Evolutionary conservation across 2,113 vertebrate species (phyloP).

Genomic region (Capreolus pygargus): DNA sequence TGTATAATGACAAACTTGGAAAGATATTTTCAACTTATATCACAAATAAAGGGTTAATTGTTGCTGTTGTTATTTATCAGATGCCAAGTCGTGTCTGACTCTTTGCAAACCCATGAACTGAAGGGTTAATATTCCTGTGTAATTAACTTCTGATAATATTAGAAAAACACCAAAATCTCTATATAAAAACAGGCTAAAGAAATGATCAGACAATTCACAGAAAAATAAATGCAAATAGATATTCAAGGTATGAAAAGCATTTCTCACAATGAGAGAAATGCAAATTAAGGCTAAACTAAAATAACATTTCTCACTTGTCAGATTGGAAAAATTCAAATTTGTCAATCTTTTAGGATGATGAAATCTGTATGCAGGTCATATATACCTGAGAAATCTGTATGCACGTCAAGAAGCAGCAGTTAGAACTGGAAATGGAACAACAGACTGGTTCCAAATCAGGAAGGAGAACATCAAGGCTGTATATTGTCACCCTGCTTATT

Average conservation of each 20-base stretch:
- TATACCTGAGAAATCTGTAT: neutral
- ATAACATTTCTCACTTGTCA: neutral
- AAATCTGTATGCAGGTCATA: neutral
- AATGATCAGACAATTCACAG: neutral
- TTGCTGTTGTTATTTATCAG: neutral
- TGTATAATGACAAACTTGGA: neutral
- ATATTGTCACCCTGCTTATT: neutral
- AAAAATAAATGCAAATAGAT: neutral
- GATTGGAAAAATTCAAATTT: neutral
- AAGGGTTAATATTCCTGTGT: neutral
- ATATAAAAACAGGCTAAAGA: neutral
- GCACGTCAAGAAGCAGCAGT: neutral
- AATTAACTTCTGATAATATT: neutral
- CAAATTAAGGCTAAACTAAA: neutral
- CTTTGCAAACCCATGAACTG: neutral
- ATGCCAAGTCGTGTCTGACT: neutral
- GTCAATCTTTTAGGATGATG: neutral
- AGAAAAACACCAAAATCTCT: neutral
- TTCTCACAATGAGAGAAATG: neutral
- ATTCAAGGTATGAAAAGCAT: neutral
- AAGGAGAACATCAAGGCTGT: neutral
- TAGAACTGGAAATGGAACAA: neutral
- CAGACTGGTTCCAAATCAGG: accelerated
- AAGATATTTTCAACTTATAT: neutral
- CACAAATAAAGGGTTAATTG: neutral